Percentiles rank a stretch among this genome's conserved stretches.
Conservation (phyloP, 1,140 invertebrate genomes). For the Alviniconcha marisindica region DNA sequence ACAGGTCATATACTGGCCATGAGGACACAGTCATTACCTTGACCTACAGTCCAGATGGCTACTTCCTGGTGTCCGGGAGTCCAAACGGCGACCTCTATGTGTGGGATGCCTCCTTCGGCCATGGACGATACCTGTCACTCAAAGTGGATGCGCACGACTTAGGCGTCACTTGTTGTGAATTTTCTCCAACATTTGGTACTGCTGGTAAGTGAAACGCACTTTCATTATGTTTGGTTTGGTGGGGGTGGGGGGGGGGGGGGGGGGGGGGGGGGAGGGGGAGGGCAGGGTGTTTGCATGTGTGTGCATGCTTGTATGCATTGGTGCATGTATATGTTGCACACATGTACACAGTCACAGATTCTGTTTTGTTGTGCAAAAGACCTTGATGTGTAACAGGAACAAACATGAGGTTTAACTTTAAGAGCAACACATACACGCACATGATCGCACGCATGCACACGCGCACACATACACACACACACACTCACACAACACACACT, state of each 20-base stretch:
- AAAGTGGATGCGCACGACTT: slow-evolving; percentile 85
- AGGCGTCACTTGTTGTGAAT: slow-evolving; percentile 83
- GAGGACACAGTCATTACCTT: slow-evolving; percentile 82
- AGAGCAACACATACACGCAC: too few species aligned
- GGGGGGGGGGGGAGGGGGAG: too few species aligned
- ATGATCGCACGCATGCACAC: too few species aligned
- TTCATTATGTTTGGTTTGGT: too few species aligned
- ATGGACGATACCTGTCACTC: slow-evolving; percentile 75
- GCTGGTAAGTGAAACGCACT: slow-evolving; percentile 53
- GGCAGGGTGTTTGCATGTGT: neutral
- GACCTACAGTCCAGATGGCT: slow-evolving; percentile 83
- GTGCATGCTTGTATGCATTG: neutral
- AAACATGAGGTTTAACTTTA: too few species aligned
- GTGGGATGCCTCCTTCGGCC: slow-evolving; percentile 79
- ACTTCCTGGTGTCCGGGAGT: slow-evolving; percentile 82
- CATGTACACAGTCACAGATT: too few species aligned
- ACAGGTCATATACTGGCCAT: slow-evolving; percentile 82
- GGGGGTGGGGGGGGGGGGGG: too few species aligned
- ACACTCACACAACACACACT: too few species aligned
- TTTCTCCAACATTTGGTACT: slow-evolving; percentile 77
- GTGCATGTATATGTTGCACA: neutral
- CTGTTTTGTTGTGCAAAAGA: too few species aligned
- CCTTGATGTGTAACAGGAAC: too few species aligned
- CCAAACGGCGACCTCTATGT: slow-evolving; percentile 82
- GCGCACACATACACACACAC: too few species aligned